Conservation (phyloP, 2,113 vertebrate species). For the Bubalus kerabau region DNA sequence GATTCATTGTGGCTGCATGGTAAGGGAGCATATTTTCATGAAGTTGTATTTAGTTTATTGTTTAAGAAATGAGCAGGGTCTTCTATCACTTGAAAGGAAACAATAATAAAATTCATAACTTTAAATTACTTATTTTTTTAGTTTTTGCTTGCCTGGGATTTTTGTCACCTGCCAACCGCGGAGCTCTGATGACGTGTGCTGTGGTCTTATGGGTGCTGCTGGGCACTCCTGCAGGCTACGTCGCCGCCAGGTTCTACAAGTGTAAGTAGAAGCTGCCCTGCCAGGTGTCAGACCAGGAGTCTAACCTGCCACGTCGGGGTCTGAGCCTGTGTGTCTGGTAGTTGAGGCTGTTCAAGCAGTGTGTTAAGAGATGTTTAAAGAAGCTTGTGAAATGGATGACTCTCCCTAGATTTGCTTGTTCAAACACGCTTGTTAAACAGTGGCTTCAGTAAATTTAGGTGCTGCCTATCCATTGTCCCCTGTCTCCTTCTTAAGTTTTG, state of each 20-base stretch:
- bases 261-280: conserved; percentile 83
- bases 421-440: not conserved
- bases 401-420: not conserved
- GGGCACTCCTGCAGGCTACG: conserved; percentile 91
- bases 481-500: not conserved
- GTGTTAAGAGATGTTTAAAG: not conserved
- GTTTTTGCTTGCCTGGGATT: conserved; percentile 97
- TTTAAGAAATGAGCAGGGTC: not conserved
- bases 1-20: not conserved
- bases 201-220: conserved; percentile 96
- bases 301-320: too few relatives aligned
- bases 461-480: not conserved
- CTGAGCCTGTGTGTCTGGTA: not conserved
- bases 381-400: not conserved
- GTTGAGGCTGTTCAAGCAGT: not conserved
- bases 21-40: not conserved
- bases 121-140: conserved; percentile 39
- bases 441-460: not conserved
- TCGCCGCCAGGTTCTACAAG: conserved; percentile 96
- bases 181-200: conserved; percentile 98
- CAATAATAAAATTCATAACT: not conserved
- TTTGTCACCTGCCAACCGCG: conserved; percentile 94
- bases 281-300: not conserved
- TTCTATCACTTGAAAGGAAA: not conserved
- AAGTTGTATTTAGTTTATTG: not conserved